These are phyloP conservation scores for Mythimna vitellina DNA, from an alignment of 2,888 invertebrate genomes.

Conservation along the genomic window DNA sequence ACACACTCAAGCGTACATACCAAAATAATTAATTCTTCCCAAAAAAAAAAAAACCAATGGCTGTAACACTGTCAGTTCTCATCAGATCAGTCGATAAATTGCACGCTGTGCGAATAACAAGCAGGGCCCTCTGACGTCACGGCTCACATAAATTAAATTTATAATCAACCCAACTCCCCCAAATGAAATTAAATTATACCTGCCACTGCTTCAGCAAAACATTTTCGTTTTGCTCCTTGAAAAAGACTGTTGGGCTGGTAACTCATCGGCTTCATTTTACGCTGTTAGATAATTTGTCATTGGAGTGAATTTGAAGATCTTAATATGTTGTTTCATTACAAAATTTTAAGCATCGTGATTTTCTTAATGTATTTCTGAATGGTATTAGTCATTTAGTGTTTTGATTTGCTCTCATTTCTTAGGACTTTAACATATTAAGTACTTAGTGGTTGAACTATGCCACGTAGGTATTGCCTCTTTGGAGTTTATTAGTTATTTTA, in stretches of 20 bases:
- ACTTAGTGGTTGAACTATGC: too few species aligned
- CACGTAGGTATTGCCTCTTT: too few species aligned
- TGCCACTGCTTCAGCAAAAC: constrained; percentile 84
- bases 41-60: constrained; percentile 68
- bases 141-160: constrained; percentile 88
- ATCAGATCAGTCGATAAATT: constrained; percentile 83
- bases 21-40: constrained; percentile 52
- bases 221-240: constrained; percentile 83
- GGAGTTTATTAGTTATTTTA: too few species aligned
- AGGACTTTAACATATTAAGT: not conserved
- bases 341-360: not conserved
- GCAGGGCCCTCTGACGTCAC: constrained; percentile 78
- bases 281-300: constrained; percentile 74
- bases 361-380: not conserved
- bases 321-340: constrained; percentile 22
- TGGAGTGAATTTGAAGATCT: constrained; percentile 57
- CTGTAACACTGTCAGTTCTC: constrained; percentile 76
- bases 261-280: constrained; percentile 78
- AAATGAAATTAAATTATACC: constrained; percentile 88
- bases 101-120: constrained; percentile 84
- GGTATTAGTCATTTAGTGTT: not conserved
- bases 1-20: not conserved
- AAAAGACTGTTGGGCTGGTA: constrained; percentile 75
- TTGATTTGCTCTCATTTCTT: not conserved
- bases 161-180: constrained; percentile 86